These are phyloP conservation scores for Spondyliosoma cantharus DNA, from an alignment of 2,797 vertebrate species.

Conservation along the genomic window DNA sequence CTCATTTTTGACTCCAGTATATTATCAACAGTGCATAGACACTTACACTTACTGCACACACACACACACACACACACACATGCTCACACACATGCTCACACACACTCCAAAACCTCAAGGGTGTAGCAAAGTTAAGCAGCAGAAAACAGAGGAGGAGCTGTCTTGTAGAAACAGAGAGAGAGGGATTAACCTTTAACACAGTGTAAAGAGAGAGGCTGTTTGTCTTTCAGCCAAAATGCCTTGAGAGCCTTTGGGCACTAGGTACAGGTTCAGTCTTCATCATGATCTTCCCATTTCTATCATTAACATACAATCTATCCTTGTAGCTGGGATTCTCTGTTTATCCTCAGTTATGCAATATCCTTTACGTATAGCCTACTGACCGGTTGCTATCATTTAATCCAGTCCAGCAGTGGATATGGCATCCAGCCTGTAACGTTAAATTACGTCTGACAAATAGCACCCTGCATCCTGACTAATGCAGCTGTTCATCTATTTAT, in stretches of 20 bases:
- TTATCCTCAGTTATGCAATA: conserved; percentile 49
- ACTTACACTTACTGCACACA: neutral
- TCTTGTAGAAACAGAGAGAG: neutral
- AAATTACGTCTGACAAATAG: no score
- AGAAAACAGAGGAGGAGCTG: conserved; percentile 17
- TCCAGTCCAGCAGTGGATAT: neutral
- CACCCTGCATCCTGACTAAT: neutral
- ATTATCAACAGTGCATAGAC: no score
- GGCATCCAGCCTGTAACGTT: no score
- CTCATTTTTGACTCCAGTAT: no score
- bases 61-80: no score
- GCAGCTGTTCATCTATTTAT: conserved; percentile 4
- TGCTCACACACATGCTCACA: no score
- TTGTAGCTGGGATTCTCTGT: conserved; percentile 13
- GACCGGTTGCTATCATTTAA: neutral
- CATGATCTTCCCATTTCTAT: neutral
- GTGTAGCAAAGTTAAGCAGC: neutral
- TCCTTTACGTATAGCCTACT: conserved; percentile 22
- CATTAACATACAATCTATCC: conserved; percentile 16
- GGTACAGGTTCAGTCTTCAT: neutral
- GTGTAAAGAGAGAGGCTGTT: conserved; percentile 6
- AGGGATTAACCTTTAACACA: conserved; percentile 42
- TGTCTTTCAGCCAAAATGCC: conserved; percentile 22
- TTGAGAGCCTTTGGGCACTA: conserved; percentile 5
- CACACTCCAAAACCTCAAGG: neutral